Conservation (phyloP, 2,113 vertebrate genomes). For the Neofelis nebulosa region DNA sequence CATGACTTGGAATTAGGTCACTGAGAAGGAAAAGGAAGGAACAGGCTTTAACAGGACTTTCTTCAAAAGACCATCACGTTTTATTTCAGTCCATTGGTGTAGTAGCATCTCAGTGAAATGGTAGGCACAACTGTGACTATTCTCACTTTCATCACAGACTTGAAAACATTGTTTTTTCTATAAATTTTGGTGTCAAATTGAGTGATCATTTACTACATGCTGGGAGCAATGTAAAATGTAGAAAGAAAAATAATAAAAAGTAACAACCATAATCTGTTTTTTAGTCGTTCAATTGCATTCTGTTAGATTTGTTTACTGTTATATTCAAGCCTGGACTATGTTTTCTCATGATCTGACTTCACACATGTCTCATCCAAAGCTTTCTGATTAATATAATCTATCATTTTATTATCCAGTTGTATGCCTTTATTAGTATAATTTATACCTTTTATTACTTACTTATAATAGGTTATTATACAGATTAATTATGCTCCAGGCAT, state of each 20-base stretch:
- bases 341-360: background rate
- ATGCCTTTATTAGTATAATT: background rate
- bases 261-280: background rate
- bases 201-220: background rate
- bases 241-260: conserved; percentile 41
- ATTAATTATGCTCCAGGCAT: too few relatives aligned
- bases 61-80: background rate
- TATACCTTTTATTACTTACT: background rate
- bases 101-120: background rate
- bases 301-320: background rate
- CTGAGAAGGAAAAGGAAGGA: background rate
- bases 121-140: background rate
- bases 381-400: background rate
- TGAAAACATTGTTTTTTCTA: background rate
- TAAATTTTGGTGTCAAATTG: background rate
- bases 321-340: background rate
- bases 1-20: background rate
- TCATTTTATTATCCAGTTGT: background rate
- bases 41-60: background rate
- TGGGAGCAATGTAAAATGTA: background rate
- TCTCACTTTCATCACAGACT: background rate
- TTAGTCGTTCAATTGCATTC: background rate
- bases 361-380: background rate
- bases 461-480: background rate
- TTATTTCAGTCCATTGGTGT: too few relatives aligned